These are phyloP conservation scores for Adoxophyes honmai DNA, from an alignment of 1,140 invertebrate species.

Conservation along the genomic window DNA sequence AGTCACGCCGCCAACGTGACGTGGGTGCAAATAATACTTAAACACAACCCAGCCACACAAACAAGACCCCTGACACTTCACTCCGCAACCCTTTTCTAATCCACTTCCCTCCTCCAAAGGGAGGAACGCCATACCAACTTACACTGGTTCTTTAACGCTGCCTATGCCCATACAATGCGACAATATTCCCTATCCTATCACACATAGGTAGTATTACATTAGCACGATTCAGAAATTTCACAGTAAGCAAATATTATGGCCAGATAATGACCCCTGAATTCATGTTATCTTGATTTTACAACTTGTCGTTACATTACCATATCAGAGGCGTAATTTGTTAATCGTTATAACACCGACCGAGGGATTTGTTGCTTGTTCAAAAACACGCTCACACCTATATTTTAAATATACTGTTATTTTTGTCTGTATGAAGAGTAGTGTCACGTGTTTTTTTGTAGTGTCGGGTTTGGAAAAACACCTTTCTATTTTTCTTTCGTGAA, in stretches of 20 bases:
- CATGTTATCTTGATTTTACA: too few relatives aligned
- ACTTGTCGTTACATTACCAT: too few relatives aligned
- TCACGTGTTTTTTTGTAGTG: too few relatives aligned
- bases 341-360: too few relatives aligned
- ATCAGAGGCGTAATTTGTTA: too few relatives aligned
- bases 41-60: constrained; percentile 26
- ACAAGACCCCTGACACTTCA: constrained; percentile 24
- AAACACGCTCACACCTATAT: too few relatives aligned
- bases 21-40: constrained; percentile 22
- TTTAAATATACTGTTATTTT: too few relatives aligned
- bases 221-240: constrained; percentile 17
- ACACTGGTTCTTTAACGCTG: constrained; percentile 20
- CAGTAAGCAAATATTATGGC: constrained; percentile 13
- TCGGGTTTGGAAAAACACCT: too few relatives aligned
- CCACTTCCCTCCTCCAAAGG: neutral
- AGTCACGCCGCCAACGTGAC: constrained; percentile 37
- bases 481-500: too few relatives aligned
- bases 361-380: too few relatives aligned
- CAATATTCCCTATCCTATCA: constrained; percentile 22
- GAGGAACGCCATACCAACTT: constrained; percentile 15
- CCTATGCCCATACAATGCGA: constrained; percentile 19
- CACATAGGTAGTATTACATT: constrained; percentile 25
- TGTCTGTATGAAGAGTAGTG: too few relatives aligned
- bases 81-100: neutral
- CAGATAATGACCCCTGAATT: neutral